Evolutionary conservation across 92 coral and sea anemone species (phyloP), one percentile per base, ranked within the genome.

Genomic region (Siderastrea siderea): DNA sequence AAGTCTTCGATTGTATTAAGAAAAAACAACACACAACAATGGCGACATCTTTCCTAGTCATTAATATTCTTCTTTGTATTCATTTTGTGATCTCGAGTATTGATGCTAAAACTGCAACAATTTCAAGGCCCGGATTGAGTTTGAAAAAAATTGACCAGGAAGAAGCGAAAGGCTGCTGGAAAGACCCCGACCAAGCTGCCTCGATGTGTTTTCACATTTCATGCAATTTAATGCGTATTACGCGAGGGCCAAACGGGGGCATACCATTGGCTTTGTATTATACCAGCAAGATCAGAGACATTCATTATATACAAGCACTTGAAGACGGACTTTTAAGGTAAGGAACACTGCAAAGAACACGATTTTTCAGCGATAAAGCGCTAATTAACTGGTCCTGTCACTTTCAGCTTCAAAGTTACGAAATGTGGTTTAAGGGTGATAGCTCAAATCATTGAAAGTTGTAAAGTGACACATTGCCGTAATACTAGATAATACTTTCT

Each of bases 291-390:
- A 59, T 50, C 11, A 16, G 43, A 46, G 69, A 70, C 49, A 77
- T 75, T 4, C 83, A 83, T 47, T 89, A 75, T n/a, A 52, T 84
- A 12, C 89, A 69, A 63, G 89, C 63, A 16, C 59, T 89, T 14
- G 88, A 64, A 17, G 9, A 11, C 49, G 84, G 78, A 46, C n/a
- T 83, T 54, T 17, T 89, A 68, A 89, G 92, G 92, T 89, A 76
- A 64, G 88, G 1, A 57, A 57, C 13, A 7, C 61, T 57, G 61
- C 61, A 7, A 57, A 26, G 38, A 26, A 26, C 38, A 43, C 5
- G 47, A 47, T 19, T 15, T 59, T 6, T 53, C 2, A 2, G 6
- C 57, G 57, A 53, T 53, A 1, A 2, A 10, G 57, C 10, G 38
- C 38, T 26, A 26, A 26, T 26, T 26, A 26, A 26, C 38, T 26